Evolutionary conservation across 2,797 vertebrate genomes (phyloP).

Genomic region (Gymnocypris eckloni): DNA sequence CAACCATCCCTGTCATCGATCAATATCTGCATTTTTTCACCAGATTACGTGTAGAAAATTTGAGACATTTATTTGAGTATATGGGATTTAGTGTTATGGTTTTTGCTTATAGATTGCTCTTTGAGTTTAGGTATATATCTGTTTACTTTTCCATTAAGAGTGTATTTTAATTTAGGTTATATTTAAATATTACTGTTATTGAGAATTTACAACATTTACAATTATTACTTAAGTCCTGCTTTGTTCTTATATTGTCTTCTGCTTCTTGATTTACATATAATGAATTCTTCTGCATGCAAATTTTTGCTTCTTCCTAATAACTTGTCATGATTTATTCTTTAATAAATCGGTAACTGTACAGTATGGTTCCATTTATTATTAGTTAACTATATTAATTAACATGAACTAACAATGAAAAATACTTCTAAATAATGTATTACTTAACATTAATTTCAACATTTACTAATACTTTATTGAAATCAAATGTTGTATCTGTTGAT

Average conservation of each 20-base stretch:
- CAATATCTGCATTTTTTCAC: neutral
- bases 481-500: neutral
- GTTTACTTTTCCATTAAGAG: neutral
- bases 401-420: neutral
- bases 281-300: neutral
- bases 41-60: neutral
- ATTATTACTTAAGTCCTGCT: neutral
- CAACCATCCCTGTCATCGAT: neutral
- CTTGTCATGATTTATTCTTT: neutral
- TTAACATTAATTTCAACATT: neutral
- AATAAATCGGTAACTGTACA: neutral
- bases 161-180: neutral
- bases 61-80: neutral
- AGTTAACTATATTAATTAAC: neutral
- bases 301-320: neutral
- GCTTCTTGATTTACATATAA: neutral
- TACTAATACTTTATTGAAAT: neutral
- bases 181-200: neutral
- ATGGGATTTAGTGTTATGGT: neutral
- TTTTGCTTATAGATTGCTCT: neutral
- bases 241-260: neutral
- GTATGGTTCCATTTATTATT: neutral
- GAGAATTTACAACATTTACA: no score
- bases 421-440: neutral
- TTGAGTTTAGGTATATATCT: neutral